These are phyloP conservation scores for Noctua comes DNA, from an alignment of 2,888 invertebrate species.

Conservation along the genomic window DNA sequence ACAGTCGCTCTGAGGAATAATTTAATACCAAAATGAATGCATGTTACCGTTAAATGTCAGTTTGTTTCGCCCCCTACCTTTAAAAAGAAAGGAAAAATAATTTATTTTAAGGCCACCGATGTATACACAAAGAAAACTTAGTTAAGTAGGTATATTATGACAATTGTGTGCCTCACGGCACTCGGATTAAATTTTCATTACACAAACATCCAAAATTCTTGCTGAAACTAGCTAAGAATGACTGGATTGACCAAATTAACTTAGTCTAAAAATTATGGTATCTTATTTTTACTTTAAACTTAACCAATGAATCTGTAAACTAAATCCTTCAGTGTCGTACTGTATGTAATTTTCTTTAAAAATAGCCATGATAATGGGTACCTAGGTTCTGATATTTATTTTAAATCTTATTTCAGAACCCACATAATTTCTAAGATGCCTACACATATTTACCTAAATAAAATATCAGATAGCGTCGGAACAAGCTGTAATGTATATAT, in stretches of 20 bases:
- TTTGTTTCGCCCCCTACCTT: too few relatives aligned
- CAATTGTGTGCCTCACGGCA: background rate
- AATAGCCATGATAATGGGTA: background rate
- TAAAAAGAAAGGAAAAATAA: too few relatives aligned
- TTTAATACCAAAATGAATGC: too few relatives aligned
- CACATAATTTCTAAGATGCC: background rate
- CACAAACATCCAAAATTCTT: background rate
- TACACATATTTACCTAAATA: background rate
- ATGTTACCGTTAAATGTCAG: too few relatives aligned
- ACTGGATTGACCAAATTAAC: too few relatives aligned
- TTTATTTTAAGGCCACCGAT: background rate
- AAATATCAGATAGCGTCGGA: conserved; percentile 56
- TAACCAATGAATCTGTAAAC: background rate
- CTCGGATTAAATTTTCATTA: background rate
- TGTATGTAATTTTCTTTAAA: background rate
- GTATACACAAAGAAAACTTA: background rate
- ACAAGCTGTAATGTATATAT: conserved; percentile 75
- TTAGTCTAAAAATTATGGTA: background rate
- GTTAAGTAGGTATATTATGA: background rate
- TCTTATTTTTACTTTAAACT: background rate
- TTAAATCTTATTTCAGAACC: background rate
- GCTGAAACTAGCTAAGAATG: background rate
- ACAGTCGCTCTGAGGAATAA: background rate
- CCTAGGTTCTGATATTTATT: background rate
- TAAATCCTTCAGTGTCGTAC: background rate